phyloP scores from a whole-genome alignment of 2,888 invertebrate genomes.

The Allophyes oxyacanthae region DNA sequence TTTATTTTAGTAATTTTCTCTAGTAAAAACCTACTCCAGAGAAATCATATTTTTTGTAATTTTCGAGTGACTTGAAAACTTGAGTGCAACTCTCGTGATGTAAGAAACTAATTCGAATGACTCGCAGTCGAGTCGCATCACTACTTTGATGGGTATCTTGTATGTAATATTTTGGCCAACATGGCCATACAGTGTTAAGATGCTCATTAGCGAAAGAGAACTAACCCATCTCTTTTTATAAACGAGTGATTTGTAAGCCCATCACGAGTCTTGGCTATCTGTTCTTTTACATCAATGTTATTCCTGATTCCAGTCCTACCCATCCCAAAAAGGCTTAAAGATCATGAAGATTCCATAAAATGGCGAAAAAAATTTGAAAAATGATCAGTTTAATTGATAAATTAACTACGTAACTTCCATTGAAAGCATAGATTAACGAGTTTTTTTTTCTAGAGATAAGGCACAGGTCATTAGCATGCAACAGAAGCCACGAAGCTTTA shows the following conservation, averaged over 20 bases:
- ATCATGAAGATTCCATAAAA: slow-evolving; percentile 38
- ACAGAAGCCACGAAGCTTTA: slow-evolving; percentile 35
- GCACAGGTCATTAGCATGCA: slow-evolving; percentile 44
- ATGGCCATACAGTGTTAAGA: neutral
- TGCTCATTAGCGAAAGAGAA: slow-evolving; percentile 30
- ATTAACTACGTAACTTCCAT: slow-evolving; percentile 33
- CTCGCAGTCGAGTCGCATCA: too few relatives aligned
- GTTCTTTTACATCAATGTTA: slow-evolving; percentile 20
- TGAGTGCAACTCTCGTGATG: too few relatives aligned
- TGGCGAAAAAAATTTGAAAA: slow-evolving; percentile 28
- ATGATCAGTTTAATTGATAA: slow-evolving; percentile 22
- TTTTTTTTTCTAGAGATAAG: slow-evolving; percentile 37
- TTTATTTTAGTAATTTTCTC: too few relatives aligned
- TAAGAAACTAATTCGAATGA: too few relatives aligned
- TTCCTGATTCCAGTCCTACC: neutral
- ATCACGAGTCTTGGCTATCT: slow-evolving; percentile 21
- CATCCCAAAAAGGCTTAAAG: slow-evolving; percentile 29
- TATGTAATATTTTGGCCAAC: too few relatives aligned
- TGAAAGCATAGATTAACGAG: slow-evolving; percentile 43
- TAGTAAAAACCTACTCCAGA: too few relatives aligned
- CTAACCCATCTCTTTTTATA: slow-evolving; percentile 1
- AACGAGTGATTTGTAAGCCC: slow-evolving; percentile 17
- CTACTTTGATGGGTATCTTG: too few relatives aligned
- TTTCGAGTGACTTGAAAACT: too few relatives aligned
- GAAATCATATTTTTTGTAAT: too few relatives aligned